These are phyloP conservation scores for Henricia sp. DNA, from an alignment of 53 echinoderm and acorn worm species.

Conservation along the genomic window DNA sequence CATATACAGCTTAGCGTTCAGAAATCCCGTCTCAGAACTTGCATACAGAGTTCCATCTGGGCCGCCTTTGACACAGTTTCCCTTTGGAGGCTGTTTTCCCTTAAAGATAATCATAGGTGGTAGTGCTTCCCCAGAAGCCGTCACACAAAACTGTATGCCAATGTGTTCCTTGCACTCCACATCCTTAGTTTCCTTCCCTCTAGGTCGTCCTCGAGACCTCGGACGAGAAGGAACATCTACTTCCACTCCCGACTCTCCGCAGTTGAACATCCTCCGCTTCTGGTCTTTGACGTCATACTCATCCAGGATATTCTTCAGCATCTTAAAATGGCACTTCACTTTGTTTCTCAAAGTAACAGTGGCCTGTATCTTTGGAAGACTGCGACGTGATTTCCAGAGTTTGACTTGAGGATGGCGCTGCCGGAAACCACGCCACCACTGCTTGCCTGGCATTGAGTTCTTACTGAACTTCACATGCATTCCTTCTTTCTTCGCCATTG, in stretches of 20 bases:
- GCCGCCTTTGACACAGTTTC: conserved; percentile 21
- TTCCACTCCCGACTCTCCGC: conserved; percentile 50
- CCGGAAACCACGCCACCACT: conserved; percentile 49
- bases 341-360: conserved; percentile 28
- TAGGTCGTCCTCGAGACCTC: neutral
- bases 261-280: conserved; percentile 43
- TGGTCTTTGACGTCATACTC: conserved; percentile 5
- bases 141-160: conserved; percentile 47
- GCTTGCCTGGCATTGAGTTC: conserved; percentile 29
- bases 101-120: conserved; percentile 45
- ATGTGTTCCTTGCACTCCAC: conserved; percentile 52
- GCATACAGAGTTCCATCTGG: conserved; percentile 29
- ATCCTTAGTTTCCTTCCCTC: neutral
- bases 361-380: conserved; percentile 34
- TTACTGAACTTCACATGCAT: conserved; percentile 33
- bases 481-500: conserved; percentile 51
- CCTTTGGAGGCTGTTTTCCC: conserved; percentile 33
- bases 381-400: conserved; percentile 38
- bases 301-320: conserved; percentile 26
- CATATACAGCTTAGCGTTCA: conserved; percentile 39
- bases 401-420: conserved; percentile 52
- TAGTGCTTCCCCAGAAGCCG: conserved; percentile 36
- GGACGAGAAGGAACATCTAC: conserved; percentile 16
- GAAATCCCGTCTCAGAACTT: conserved; percentile 32
- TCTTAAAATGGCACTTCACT: conserved; percentile 38